Evolutionary conservation across 2,797 vertebrate genomes (phyloP), one percentile per base, ranked within the genome.

Genomic region (Sciurus carolinensis): DNA sequence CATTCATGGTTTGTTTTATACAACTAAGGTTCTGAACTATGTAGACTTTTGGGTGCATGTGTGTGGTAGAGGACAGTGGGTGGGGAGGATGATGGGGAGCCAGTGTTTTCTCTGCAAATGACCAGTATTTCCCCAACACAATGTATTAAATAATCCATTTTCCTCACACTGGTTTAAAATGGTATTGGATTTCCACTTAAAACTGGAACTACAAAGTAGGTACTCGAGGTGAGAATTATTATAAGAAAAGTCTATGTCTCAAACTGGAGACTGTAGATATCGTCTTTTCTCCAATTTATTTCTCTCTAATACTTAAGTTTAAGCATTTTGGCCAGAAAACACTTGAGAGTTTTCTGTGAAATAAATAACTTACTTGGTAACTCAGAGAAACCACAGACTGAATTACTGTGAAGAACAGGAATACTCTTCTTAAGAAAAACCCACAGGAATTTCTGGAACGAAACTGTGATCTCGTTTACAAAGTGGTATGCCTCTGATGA

Each of bases 241-340:
- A 33, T 69, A n/a, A 91, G 30, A 90, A 64, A 39, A 87, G 47
- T 71, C 22, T 84, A 26, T 62, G 59, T 62, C 24, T 62, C 59
- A 64, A 73, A 54, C 54, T 81, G 59, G 76, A 86, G 44, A 96
- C 75, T 71, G 1, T 84, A 62, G 20, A 75, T 72, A 18, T 73
- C 57, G 79, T 76, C 17, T 91, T 92, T 71, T 72, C 83, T 91
- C 80, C 11, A 66, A 47, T 75, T 81, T 83, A 91, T 87, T 95
- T 91, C 69, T 96, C 42, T 59, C 84, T 93, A 72, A 76, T 72
- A 28, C 22, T 82, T 80, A 94, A 77, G 72, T 76, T 64, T 76
- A 76, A 96, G 62, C 66, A 66, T 14, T 72, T 91, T 77, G n/a
- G 54, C 62, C 57, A 87, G 73, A 93, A 95, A 87, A 80, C 26